Base-by-base conservation (phyloP, 2,797 vertebrate species). In the Protonibea diacanthus region DNA sequence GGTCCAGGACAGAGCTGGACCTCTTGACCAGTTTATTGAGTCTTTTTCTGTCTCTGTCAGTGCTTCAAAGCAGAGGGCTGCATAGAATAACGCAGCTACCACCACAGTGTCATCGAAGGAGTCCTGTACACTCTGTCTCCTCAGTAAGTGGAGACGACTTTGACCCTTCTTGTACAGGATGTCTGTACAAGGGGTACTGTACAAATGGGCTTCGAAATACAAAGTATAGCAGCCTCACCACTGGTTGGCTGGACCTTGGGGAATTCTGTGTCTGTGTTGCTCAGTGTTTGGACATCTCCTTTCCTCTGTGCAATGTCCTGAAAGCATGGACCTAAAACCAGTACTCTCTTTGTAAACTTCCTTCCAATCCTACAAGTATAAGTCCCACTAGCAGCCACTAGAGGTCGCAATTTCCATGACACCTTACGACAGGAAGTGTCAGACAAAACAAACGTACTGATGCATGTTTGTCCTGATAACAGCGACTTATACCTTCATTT, bases 241-340 rank as follows among this genome's bases (percentile, higher is more conserved):
- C 59, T 17, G 23, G n/a, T 17, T 17, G 42, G 15, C 9, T 62
- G 13, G 20, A 17, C 14, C 44, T 14, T 15, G 14, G 5, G 25
- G 3, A 20, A 29, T 2, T 47, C 18, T n/a, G 47, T 21, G 13
- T 64, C 62, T 51, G 47, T 51, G 47, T n/a, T 13, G 11, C 18
- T 55, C 23, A 27, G 20, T 21, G 33, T 6, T 61, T 42, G 29
- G 12, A 44, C 6, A 10, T 55, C 23, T 56, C 4, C 27, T 15
- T 29, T 47, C 40, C 40, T 45, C 6, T 56, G 17, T 45, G 21
- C 21, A 55, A 18, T 38, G 18, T 47, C 25, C 42, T 57, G 12
- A 57, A 21, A 57, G 53, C 6, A 56, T 56, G 23, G 12, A n/a
- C 23, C 65, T 29, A 55, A 64, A 68, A 68, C n/a, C 21, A 44